Evolutionary conservation across 2,113 vertebrate genomes (phyloP), one percentile per base, ranked within the genome.

Genomic region (Aegotheles bennettii): DNA sequence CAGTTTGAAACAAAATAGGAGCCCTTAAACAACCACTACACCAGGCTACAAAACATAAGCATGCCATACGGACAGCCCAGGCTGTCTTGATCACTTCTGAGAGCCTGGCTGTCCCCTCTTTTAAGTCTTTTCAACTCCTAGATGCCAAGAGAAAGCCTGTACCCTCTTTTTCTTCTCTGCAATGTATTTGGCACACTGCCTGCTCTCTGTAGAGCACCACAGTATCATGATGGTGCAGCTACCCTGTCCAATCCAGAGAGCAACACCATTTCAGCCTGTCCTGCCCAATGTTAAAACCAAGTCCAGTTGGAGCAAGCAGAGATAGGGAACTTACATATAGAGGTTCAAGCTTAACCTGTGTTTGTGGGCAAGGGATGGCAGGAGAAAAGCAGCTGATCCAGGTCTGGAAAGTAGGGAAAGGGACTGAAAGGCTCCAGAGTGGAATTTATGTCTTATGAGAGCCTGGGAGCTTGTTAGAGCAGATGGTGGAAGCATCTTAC

Each of bases 401-500:
- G 18, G 10, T 26, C 5, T 83, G 21, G 9, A 69, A 43, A 71
- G 16, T 1, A 56, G 6, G 23, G 33, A 77, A 79, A 76, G 31
- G 11, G 36, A n/a, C 6, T 50, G 47, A 18, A 88, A 10, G 31
- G 38, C 20, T 71, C 45, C 29, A 24, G 35, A 65, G 43, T 43
- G 21, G 38, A 69, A 74, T 85, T 96, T 63, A 85, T 57, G 48
- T 31, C 17, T 96, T 76, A 40, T 5, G 20, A 83, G 82, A 92
- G 60, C 61, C 77, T 48, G 11, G 20, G 60, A 83, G 31, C 47
- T 68, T 74, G 31, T 90, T 68, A 47, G 45, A 89, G 82, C 87
- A 95, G 92, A 93, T 93, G 94, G 84, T 50, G 16, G 64, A 81
- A 88, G 53, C 48, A 82, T 81, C 60, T 86, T 59, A 86, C n/a